Conservation (phyloP, 2,888 invertebrate genomes). For the Cordylochernes scorpioides region DNA sequence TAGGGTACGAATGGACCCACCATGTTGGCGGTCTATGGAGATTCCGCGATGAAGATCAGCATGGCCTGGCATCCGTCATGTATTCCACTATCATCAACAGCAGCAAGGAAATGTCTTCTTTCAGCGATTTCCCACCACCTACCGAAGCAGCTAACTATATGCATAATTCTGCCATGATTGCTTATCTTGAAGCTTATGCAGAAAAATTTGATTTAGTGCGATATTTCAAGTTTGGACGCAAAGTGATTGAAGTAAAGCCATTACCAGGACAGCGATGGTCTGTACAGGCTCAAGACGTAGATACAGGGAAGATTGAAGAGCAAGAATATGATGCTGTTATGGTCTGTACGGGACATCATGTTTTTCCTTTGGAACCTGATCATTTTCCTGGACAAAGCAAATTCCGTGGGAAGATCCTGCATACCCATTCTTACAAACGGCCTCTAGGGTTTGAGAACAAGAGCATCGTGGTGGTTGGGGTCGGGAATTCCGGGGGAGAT, state of each 20-base stretch:
- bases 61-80: constrained; percentile 18
- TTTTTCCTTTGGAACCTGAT: constrained; percentile 23
- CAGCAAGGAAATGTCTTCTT: constrained; percentile 21
- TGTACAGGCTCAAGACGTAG: constrained; percentile 5
- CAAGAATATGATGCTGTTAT: constrained; percentile 25
- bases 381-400: constrained; percentile 21
- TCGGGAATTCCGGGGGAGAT: constrained; percentile 26
- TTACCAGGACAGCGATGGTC: too few relatives aligned
- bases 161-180: constrained; percentile 18
- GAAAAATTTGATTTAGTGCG: constrained; percentile 17
- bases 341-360: constrained; percentile 27
- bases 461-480: constrained; percentile 24
- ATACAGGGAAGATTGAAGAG: constrained; percentile 5
- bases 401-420: constrained; percentile 18
- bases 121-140: constrained; percentile 21
- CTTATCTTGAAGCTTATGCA: constrained; percentile 19
- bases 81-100: constrained; percentile 21
- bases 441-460: constrained; percentile 17
- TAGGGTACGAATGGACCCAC: constrained; percentile 19
- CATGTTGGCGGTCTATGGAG: constrained; percentile 21
- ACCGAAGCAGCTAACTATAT: constrained; percentile 19
- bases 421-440: constrained; percentile 16
- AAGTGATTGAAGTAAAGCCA: constrained; percentile 13
- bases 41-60: constrained; percentile 12
- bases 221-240: constrained; percentile 17